These are phyloP conservation scores for Thalassoma bifasciatum DNA, from an alignment of 2,113 vertebrate species.

Conservation along the genomic window DNA sequence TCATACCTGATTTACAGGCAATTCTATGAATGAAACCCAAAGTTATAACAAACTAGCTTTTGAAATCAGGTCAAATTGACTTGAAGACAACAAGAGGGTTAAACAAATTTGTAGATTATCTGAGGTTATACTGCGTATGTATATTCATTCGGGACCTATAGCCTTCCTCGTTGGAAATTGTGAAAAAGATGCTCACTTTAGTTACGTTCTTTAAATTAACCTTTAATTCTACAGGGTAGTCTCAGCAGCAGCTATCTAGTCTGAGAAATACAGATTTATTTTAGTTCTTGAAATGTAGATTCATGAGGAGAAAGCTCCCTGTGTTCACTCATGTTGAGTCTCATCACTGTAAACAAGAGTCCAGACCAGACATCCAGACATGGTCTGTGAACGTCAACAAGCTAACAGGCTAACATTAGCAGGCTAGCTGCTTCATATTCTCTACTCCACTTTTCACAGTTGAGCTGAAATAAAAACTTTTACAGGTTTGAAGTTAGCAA, in stretches of 20 bases:
- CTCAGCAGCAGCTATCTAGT: background rate
- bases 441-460: background rate
- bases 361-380: conserved; percentile 26
- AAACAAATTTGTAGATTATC: too few relatives aligned
- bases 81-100: too few relatives aligned
- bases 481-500: rapidly evolving
- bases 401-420: conserved; percentile 58
- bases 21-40: too few relatives aligned
- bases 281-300: background rate
- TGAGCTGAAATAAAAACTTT: background rate
- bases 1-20: too few relatives aligned
- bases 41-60: too few relatives aligned
- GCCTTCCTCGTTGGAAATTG: too few relatives aligned
- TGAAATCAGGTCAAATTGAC: too few relatives aligned
- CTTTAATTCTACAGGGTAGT: too few relatives aligned
- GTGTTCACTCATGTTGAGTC: background rate
- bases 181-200: too few relatives aligned
- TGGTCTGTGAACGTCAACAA: conserved; percentile 50
- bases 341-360: conserved; percentile 48
- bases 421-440: background rate
- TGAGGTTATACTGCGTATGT: too few relatives aligned
- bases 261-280: rapidly evolving
- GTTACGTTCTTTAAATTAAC: too few relatives aligned
- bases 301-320: background rate
- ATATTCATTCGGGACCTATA: too few relatives aligned